These are phyloP conservation scores for Drosophila maculinotata DNA, from an alignment of 2,888 invertebrate genomes.

Conservation along the genomic window DNA sequence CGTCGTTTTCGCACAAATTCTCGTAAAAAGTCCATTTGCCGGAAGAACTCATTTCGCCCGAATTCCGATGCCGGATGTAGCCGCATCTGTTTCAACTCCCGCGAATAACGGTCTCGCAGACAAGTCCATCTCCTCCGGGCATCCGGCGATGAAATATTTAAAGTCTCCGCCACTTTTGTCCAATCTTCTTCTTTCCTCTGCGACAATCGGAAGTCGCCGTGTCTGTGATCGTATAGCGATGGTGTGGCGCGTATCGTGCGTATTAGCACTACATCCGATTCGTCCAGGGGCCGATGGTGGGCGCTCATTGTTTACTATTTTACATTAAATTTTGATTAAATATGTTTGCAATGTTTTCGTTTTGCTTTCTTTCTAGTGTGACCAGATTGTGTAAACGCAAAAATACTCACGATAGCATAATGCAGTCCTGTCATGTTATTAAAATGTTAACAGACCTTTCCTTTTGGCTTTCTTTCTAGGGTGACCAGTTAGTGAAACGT, in stretches of 20 bases:
- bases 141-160: slow-evolving; percentile 67
- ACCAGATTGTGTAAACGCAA: slow-evolving; percentile 13
- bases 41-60: slow-evolving; percentile 80
- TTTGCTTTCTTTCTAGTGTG: slow-evolving; percentile 53
- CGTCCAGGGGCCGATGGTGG: slow-evolving; percentile 77
- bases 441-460: too few relatives aligned
- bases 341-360: slow-evolving; percentile 36
- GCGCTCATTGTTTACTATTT: slow-evolving; percentile 67
- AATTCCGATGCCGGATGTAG: slow-evolving; percentile 76
- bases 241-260: slow-evolving; percentile 81
- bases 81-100: slow-evolving; percentile 83
- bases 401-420: neutral
- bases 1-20: slow-evolving; percentile 81
- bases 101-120: slow-evolving; percentile 84
- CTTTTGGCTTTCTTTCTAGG: too few relatives aligned
- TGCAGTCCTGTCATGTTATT: neutral
- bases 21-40: slow-evolving; percentile 82
- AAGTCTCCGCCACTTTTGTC: slow-evolving; percentile 79
- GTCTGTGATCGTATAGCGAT: slow-evolving; percentile 82
- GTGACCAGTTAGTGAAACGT: too few relatives aligned
- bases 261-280: slow-evolving; percentile 80
- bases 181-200: slow-evolving; percentile 83
- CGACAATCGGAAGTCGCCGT: slow-evolving; percentile 82
- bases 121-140: slow-evolving; percentile 84
- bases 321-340: slow-evolving; percentile 39